phyloP scores from a whole-genome alignment of 2,888 invertebrate species.

The Callosobruchus maculatus region DNA sequence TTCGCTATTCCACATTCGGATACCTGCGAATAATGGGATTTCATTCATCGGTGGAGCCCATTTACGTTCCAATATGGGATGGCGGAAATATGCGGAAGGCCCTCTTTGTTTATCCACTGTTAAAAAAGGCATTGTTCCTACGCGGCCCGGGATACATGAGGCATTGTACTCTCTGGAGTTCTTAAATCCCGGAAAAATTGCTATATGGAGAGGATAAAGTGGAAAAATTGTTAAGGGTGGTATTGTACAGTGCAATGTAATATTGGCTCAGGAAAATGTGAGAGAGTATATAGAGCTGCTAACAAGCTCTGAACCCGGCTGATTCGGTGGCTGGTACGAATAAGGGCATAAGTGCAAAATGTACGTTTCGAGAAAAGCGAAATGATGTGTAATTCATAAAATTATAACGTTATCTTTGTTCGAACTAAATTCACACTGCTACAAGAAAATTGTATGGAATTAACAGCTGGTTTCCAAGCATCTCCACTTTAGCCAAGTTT shows the following conservation, averaged over 20 bases:
- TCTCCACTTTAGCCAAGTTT: too few species aligned
- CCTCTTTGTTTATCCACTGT: neutral
- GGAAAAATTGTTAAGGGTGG: neutral
- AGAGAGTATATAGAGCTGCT: too few species aligned
- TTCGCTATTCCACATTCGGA: neutral
- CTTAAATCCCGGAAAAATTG: neutral
- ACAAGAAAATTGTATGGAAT: too few species aligned
- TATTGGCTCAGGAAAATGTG: too few species aligned
- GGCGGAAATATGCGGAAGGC: neutral
- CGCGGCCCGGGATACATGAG: neutral
- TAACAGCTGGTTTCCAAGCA: too few species aligned
- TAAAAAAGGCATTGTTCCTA: neutral
- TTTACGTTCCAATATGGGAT: neutral
- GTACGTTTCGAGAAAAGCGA: too few species aligned
- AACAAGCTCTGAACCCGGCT: too few species aligned
- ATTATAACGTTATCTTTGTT: too few species aligned
- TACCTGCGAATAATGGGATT: neutral
- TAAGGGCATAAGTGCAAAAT: too few species aligned
- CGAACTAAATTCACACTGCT: too few species aligned
- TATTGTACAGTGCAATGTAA: neutral
- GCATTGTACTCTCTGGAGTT: neutral
- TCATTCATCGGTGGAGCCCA: neutral
- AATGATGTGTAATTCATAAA: too few species aligned
- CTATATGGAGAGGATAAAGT: neutral
- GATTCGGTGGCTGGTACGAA: too few species aligned